Conservation (phyloP, 2,797 vertebrate species). For the Pygocentrus nattereri region DNA sequence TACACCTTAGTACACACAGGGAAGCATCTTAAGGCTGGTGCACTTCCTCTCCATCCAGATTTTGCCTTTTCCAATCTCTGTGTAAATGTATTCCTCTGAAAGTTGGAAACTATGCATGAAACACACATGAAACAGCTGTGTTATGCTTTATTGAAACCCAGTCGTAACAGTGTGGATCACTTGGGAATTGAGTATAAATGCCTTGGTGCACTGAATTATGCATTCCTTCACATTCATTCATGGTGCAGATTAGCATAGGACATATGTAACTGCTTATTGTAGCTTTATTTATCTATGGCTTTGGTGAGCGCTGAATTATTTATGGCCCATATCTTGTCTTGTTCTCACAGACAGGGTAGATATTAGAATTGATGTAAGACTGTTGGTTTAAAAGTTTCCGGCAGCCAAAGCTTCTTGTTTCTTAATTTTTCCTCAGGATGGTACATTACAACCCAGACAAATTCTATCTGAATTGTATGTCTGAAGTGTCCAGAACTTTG, state of each 20-base stretch:
- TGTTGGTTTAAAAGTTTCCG: not conserved
- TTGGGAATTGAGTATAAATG: conserved; percentile 35
- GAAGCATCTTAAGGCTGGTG: not conserved
- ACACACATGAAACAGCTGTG: conserved; percentile 6
- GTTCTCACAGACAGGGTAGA: conserved; percentile 7
- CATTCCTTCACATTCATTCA: conserved; percentile 37
- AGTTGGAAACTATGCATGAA: not conserved
- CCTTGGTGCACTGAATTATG: conserved; percentile 25
- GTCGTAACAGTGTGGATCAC: not conserved
- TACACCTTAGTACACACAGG: not conserved
- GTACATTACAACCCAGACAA: not conserved
- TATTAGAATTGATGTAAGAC: conserved; percentile 7
- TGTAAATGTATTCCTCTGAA: conserved; percentile 12
- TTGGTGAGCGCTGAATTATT: conserved; percentile 42
- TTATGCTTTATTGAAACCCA: not conserved
- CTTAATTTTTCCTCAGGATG: not conserved
- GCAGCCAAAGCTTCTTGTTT: not conserved
- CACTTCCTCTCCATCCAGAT: not conserved
- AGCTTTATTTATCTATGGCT: conserved; percentile 45
- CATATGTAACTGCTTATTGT: conserved; percentile 28
- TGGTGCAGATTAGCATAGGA: conserved; percentile 43
- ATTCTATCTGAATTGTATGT: not conserved
- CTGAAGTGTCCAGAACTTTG: conserved; percentile 16
- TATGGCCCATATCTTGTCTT: conserved; percentile 18
- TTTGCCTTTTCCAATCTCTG: not conserved